Evolutionary conservation across 2,113 vertebrate genomes (phyloP), one percentile per base, ranked within the genome.

Genomic region (Poeciliopsis turrubarensis): DNA sequence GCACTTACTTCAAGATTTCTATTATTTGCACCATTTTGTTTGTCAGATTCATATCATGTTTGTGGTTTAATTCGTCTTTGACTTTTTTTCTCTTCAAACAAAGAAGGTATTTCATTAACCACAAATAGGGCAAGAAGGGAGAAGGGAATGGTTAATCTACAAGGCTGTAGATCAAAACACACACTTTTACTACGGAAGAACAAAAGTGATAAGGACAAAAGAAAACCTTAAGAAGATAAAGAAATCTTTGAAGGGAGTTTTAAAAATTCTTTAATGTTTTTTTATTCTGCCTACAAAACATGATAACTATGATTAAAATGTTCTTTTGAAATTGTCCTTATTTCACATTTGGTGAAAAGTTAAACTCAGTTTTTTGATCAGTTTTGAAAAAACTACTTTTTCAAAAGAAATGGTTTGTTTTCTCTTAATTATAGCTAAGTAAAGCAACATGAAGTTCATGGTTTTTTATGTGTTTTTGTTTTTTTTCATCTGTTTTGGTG

Each of bases 231-330:
- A 84, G 78, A 75, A 89, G 78, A 90, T 87, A 83, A 85, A 86
- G 66, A 75, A 64, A 83, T 79, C 78, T 91, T 91, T 93, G 90
- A 93, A 91, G 87, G 87, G 75, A 86, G 87, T 82, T 68, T 87
- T 67, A 63, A 37, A 62, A 74, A 65, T 72, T 47, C 73, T 86
- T 92, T 91, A 92, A 85, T 88, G 85, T 81, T 37, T 65, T 37
- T 65, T 65, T 79, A 73, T 77, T 73, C 83, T 88, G 80, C 91
- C 89, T 81, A 87, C 62, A 71, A 19, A 84, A 74, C 17, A 65
- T 22, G 22, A n/a, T 30, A 25, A 34, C 11, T 25, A 17, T 65
- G 44, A 47, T 47, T 47, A 47, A 47, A 47, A 5, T 47, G 14
- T 41, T 1, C 5, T 47, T 47, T 47, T 47, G 17, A 6, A 19